phyloP scores from a whole-genome alignment of 2,113 vertebrate genomes.

The Phyllostomus hastatus region DNA sequence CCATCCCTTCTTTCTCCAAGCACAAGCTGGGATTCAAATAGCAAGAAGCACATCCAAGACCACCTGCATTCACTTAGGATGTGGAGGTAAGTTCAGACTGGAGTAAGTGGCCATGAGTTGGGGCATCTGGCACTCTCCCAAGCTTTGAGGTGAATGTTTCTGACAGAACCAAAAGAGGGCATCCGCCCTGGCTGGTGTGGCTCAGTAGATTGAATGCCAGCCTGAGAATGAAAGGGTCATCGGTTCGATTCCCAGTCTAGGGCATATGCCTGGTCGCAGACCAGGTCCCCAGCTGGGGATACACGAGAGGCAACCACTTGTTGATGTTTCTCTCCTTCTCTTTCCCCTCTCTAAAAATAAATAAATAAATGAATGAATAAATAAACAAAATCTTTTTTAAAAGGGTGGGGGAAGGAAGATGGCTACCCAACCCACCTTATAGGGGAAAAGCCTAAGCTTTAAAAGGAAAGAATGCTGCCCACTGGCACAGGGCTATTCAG shows the following conservation, averaged over 20 bases:
- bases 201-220: no score
- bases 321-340: no score
- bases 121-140: not conserved
- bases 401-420: no score
- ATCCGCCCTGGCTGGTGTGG: no score
- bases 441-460: not conserved
- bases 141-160: not conserved
- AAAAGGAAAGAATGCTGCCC: not conserved
- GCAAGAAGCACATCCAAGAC: not conserved
- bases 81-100: fast-evolving
- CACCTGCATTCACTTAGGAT: fast-evolving
- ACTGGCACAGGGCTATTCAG: not conserved
- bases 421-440: fast-evolving
- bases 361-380: no score
- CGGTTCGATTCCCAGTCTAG: no score
- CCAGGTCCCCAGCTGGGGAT: no score
- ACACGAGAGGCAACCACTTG: no score
- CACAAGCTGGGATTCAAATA: not conserved
- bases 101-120: not conserved
- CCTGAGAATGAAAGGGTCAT: no score
- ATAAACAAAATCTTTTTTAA: no score
- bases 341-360: no score
- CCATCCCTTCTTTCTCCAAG: not conserved
- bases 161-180: not conserved
- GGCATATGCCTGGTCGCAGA: no score